phyloP scores from a whole-genome alignment of 2,113 vertebrate species.

The Mungos mungo region DNA sequence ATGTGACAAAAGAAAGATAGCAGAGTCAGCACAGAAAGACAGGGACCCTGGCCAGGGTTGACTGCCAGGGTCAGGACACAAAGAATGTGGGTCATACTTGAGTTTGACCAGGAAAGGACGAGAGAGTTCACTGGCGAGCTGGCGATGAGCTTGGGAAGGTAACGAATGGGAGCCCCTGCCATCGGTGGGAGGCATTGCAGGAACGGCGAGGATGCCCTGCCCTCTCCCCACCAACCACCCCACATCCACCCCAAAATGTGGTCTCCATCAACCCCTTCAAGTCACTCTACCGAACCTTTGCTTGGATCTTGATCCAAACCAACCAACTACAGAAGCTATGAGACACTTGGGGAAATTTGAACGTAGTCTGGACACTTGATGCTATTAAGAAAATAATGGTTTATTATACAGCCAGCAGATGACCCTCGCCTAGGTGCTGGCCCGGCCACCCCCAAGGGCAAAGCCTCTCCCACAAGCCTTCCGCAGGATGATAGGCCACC shows the following conservation, averaged over 20 bases:
- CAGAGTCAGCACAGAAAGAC: neutral
- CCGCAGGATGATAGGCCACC: neutral
- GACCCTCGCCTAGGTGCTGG: neutral
- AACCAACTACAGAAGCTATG: neutral
- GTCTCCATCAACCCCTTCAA: neutral
- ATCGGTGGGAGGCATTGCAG: neutral
- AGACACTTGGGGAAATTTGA: neutral
- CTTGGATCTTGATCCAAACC: neutral
- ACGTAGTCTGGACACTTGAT: neutral
- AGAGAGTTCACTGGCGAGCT: neutral
- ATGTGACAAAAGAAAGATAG: neutral
- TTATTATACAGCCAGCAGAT: neutral
- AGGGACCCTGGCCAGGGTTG: neutral
- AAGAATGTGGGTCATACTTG: neutral
- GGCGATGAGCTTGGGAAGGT: neutral
- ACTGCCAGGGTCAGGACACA: neutral
- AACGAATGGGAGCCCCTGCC: neutral
- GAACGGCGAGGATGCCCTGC: neutral
- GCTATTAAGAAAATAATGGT: neutral
- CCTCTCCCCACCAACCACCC: neutral
- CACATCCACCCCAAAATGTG: neutral
- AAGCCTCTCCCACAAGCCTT: neutral
- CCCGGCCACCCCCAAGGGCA: neutral
- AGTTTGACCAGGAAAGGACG: neutral
- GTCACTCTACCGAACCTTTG: neutral